Conservation (phyloP, 2,113 vertebrate genomes). For the Etheostoma spectabile region DNA sequence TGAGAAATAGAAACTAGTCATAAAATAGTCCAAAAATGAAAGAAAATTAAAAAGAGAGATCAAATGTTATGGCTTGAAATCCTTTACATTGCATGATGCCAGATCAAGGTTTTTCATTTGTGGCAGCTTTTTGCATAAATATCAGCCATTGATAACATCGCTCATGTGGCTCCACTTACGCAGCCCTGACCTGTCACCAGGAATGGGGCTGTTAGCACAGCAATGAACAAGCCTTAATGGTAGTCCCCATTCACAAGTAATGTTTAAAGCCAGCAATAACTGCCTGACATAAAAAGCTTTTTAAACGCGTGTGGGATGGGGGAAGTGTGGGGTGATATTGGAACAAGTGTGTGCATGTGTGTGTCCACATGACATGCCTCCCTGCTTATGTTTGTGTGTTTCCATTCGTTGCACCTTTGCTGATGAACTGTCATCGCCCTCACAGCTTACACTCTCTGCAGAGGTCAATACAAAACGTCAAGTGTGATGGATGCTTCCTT, state of each 20-base stretch:
- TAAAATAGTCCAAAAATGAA: neutral
- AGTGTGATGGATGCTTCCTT: constrained; percentile 77
- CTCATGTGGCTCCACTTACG: constrained; percentile 55
- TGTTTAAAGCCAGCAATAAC: constrained; percentile 43
- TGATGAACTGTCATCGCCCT: constrained; percentile 60
- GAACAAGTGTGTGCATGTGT: neutral
- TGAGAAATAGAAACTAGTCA: neutral
- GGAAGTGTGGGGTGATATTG: neutral
- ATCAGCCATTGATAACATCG: constrained; percentile 50
- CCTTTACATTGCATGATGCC: constrained; percentile 36
- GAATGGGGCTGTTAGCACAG: constrained; percentile 51
- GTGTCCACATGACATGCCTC: neutral
- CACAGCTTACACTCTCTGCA: constrained; percentile 39
- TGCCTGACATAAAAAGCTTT: constrained; percentile 55
- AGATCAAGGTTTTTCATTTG: constrained; percentile 60
- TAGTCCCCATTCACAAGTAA: constrained; percentile 39
- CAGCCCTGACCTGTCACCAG: constrained; percentile 60
- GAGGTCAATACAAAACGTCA: constrained; percentile 74
- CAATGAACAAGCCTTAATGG: constrained; percentile 55
- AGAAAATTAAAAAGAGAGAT: constrained; percentile 31
- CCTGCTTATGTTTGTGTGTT: constrained; percentile 31
- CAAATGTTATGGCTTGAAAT: constrained; percentile 25
- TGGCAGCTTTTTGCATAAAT: constrained; percentile 58
- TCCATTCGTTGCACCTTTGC: constrained; percentile 35
- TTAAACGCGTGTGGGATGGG: constrained; percentile 26